Evolutionary conservation across 2,797 vertebrate genomes (phyloP), one percentile per base, ranked within the genome.

Genomic region (Babyrousa celebensis): DNA sequence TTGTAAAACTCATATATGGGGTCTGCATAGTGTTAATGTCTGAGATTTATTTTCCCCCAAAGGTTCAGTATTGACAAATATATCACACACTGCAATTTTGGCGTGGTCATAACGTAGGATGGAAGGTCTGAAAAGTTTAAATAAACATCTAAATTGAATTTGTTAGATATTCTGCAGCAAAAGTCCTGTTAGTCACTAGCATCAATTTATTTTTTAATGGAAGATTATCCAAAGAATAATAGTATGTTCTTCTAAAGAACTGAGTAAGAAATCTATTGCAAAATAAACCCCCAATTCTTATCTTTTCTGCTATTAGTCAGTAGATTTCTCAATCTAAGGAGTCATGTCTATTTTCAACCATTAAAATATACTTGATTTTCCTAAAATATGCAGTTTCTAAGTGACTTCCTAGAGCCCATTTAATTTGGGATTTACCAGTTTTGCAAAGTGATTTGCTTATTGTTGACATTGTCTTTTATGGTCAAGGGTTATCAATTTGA

Each of bases 71-170:
- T 62, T 92, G 94, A 97, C 20, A 48, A 97, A 97, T 96, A 97
- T 79, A 88, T 97, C 94, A 17, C 70, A 95, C 56, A 85, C 65
- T 67, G 15, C 23, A 70, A 88, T 98, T 98, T 97, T 97, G 71
- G 90, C 68, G n/a, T 70, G 88, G 82, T 88, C 27, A 3, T 96
- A 95, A 95, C 68, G 32, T 71, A 94, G 94, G 29, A 48, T 90
- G 85, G 62, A 82, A 96, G 92, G n/a, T 75, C 97, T 95, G 68
- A 95, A 98, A 97, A 67, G 68, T 95, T 98, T 98, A 97, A 96
- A 93, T 87, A 97, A 98, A 96, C 40, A 93, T 88, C 80, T 97
- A 3, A 90, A 62, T 98, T 95, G 91, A 91, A 97, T 94, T 88
- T 92, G 40, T 93, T 95, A 52, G 85, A 89, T 75, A 74, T 94